Base-by-base conservation (phyloP, 2,113 vertebrate genomes). In the Psilopsiagon aymara region DNA sequence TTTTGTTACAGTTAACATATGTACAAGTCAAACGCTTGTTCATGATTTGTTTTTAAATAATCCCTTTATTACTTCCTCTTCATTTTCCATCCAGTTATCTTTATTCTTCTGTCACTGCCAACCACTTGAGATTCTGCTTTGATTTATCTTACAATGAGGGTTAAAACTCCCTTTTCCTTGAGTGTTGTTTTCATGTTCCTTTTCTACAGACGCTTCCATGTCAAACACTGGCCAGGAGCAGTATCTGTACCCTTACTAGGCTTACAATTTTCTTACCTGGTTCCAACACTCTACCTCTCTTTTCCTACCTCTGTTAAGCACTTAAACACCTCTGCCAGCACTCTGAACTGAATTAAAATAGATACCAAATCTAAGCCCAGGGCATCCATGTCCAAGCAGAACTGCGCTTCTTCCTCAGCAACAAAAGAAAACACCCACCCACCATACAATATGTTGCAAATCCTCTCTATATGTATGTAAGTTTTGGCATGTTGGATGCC, bases 1-100 rank as follows among this genome's bases (percentile, higher is more conserved):
- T 73, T 96, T 74, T 62, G 35, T 83, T 81, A 43, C 67, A 67
- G 12, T 60, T 81, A 73, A 69, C 59, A 44, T 79, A 66, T 76
- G 39, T n/a, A n/a, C 9, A 43, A 88, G 76, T 86, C 60, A 95
- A 95, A 87, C 79, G 88, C 49, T 82, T 33, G 14, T 6, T 94
- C 77, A 53, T 77, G 83, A 68, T 83, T 73, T 90, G 52, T 81
- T 90, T 94, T 74, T 62, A 93, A 89, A 94, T 41, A 86, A 92
- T 39, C n/a, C 24, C 33, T 91, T 92, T 88, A 92, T 92, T 94
- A 63, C 86, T 94, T 93, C 83, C 76, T 83, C 80, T 91, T 86
- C 37, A 16, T 77, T 78, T 88, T 96, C 80, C 77, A 77, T 86
- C 80, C 85, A 90, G 66, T 86, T 80, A 82, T 53, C 79, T 93